A percentile compares a stretch with the other conserved stretches of the same genome.
These are phyloP conservation scores for Diprion similis DNA, from an alignment of 1,140 invertebrate genomes.

Conservation along the genomic window DNA sequence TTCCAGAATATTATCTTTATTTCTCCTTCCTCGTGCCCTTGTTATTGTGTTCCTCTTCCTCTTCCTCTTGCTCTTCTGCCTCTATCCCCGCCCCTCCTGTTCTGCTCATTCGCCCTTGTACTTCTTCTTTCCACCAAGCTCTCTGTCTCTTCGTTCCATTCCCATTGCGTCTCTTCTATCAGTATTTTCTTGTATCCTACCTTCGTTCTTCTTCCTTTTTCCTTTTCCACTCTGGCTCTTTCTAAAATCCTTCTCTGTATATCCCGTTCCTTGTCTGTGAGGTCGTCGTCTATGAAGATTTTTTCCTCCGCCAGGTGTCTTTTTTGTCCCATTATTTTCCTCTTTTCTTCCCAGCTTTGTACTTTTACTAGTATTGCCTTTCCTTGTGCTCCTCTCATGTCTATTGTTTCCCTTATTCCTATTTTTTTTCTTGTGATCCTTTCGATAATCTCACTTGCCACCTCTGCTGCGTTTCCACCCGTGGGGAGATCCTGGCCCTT, in stretches of 20 bases:
- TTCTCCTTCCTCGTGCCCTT: background rate
- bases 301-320: background rate
- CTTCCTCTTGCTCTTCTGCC: conserved; percentile 7
- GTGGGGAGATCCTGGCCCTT: background rate
- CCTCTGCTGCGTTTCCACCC: background rate
- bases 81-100: background rate
- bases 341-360: background rate
- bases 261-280: background rate
- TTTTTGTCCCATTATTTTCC: background rate
- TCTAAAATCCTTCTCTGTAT: background rate
- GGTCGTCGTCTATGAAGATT: too few relatives aligned
- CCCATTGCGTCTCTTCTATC: background rate
- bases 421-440: background rate
- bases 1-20: conserved; percentile 20
- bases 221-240: background rate
- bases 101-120: background rate
- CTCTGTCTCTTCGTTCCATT: background rate
- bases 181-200: background rate
- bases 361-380: background rate
- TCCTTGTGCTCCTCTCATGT: too few relatives aligned
- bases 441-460: background rate
- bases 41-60: background rate
- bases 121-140: background rate
- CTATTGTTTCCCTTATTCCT: too few relatives aligned
- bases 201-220: background rate